Evolutionary conservation across 2,888 invertebrate species (phyloP).

Genomic region (Mimumesa dahlbomi): DNA sequence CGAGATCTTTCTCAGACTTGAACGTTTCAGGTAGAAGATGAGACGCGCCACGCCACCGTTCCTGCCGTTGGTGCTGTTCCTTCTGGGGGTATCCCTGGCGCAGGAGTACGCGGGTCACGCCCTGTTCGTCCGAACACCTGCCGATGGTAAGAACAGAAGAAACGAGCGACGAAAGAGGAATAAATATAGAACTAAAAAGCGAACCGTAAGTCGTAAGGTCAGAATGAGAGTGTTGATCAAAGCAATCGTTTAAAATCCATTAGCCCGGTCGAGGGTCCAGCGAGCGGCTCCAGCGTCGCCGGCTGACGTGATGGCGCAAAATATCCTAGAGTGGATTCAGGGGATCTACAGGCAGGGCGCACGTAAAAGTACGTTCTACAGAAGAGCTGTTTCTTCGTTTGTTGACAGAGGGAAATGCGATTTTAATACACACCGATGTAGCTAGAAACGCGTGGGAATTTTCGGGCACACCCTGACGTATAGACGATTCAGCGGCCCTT

Average conservation of each 20-base stretch:
- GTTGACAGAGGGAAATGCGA: no score
- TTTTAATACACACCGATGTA: no score
- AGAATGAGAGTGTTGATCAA: conserved; percentile 40
- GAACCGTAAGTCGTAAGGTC: conserved; percentile 1
- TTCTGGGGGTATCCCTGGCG: conserved; percentile 34
- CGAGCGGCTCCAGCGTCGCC: conserved; percentile 67
- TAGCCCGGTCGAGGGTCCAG: conserved; percentile 69
- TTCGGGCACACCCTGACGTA: conserved; percentile 32
- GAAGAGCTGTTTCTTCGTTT: background rate
- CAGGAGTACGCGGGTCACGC: conserved; percentile 56
- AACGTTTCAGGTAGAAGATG: conserved; percentile 46
- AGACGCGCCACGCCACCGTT: conserved; percentile 39
- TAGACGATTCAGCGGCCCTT: conserved; percentile 41
- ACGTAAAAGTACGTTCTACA: conserved; percentile 81
- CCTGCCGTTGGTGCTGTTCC: no score
- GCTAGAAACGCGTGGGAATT: no score
- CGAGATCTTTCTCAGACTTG: no score
- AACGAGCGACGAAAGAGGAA: no score
- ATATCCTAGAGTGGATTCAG: conserved; percentile 89
- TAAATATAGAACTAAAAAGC: no score
- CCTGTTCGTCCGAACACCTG: conserved; percentile 56
- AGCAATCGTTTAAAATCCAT: conserved; percentile 60
- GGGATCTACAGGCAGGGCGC: conserved; percentile 85
- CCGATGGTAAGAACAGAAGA: conserved; percentile 55
- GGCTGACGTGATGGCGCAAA: conserved; percentile 88